These are phyloP conservation scores for Polydrusus tereticollis DNA, from an alignment of 2,888 invertebrate genomes.

Conservation along the genomic window DNA sequence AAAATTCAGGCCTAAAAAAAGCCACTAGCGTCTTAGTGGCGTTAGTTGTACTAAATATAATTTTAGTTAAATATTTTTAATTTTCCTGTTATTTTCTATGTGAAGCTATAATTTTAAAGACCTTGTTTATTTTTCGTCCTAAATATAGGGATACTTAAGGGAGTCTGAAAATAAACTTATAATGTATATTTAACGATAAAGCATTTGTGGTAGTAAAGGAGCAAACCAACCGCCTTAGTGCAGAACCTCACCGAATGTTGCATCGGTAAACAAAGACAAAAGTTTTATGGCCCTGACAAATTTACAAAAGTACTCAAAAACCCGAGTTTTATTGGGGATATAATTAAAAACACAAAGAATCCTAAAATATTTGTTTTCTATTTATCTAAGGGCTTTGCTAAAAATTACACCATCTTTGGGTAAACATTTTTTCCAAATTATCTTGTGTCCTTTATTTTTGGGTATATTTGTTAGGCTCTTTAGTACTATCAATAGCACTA, in stretches of 20 bases:
- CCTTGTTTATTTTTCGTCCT: conserved; percentile 27
- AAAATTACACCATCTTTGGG: conserved; percentile 47
- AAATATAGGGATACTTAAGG: conserved; percentile 19
- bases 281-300: conserved; percentile 44
- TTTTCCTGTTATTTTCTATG: no score
- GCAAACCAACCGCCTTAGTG: conserved; percentile 29
- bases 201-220: conserved; percentile 45
- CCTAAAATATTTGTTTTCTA: conserved; percentile 46
- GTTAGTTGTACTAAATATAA: no score
- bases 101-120: not conserved
- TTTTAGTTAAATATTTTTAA: no score
- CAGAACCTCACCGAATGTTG: conserved; percentile 32
- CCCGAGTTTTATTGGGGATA: conserved; percentile 47
- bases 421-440: conserved; percentile 42
- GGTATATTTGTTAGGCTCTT: conserved; percentile 18
- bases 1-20: no score
- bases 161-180: conserved; percentile 35
- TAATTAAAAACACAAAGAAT: conserved; percentile 46
- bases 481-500: conserved; percentile 26
- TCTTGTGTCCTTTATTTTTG: conserved; percentile 23
- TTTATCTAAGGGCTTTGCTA: conserved; percentile 46
- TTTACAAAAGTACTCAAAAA: conserved; percentile 48
- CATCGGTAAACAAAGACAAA: conserved; percentile 47
- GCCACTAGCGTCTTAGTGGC: no score
- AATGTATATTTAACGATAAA: conserved; percentile 43